Conservation (phyloP, 2,797 vertebrate species). For the Sebastiscus tertius region DNA sequence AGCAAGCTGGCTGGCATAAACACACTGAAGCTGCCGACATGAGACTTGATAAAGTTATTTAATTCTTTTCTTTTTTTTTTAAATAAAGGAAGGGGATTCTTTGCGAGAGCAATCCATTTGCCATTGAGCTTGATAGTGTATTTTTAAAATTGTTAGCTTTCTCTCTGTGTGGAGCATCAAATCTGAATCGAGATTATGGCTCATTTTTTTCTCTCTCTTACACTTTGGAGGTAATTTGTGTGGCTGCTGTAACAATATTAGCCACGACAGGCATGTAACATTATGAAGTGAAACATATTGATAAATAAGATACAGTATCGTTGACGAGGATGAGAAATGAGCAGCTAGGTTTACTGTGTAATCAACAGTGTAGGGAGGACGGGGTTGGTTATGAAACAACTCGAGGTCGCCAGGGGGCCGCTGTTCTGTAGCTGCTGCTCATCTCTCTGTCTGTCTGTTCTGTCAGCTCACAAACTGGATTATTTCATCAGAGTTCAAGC, state of each 20-base stretch:
- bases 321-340: conserved; percentile 27
- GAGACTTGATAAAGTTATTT: conserved; percentile 69
- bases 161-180: neutral
- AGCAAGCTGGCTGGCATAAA: conserved; percentile 68
- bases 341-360: conserved; percentile 46
- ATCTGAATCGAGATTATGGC: neutral
- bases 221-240: neutral
- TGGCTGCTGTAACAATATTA: neutral
- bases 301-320: conserved; percentile 5
- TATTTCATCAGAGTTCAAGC: conserved; percentile 84
- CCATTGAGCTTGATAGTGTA: conserved; percentile 18
- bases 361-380: conserved; percentile 52
- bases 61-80: conserved; percentile 44
- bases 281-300: conserved; percentile 14
- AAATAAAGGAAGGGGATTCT: conserved; percentile 45
- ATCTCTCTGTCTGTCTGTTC: conserved; percentile 71
- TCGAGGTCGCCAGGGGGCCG: conserved; percentile 63
- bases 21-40: conserved; percentile 65
- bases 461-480: conserved; percentile 79
- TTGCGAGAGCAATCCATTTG: conserved; percentile 33
- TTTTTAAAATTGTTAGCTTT: conserved; percentile 10
- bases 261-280: neutral
- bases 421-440: conserved; percentile 61
- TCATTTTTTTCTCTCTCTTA: neutral
- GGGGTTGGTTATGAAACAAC: conserved; percentile 68